Conservation (phyloP, 2,888 invertebrate species). For the Subacronicta megacephala region DNA sequence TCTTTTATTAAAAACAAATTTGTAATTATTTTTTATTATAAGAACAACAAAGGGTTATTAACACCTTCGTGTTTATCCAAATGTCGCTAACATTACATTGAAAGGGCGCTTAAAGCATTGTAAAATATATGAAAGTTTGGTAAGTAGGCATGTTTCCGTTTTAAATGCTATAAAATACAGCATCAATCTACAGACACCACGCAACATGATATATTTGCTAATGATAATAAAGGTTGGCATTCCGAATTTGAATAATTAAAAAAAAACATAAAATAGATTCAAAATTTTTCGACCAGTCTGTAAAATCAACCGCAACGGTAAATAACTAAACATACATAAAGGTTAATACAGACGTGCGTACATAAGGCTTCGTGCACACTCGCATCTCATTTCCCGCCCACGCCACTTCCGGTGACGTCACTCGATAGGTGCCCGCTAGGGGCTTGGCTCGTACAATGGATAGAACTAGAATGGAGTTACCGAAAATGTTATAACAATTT, state of each 20-base stretch:
- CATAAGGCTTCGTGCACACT: slow-evolving; percentile 65
- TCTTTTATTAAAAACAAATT: slow-evolving; percentile 13
- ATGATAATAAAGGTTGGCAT: too few species aligned
- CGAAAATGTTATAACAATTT: slow-evolving; percentile 31
- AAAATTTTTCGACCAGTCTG: neutral
- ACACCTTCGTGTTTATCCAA: slow-evolving; percentile 24
- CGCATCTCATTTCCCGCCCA: slow-evolving; percentile 71
- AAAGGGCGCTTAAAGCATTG: slow-evolving; percentile 16
- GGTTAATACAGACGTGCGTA: slow-evolving; percentile 52
- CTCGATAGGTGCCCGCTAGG: slow-evolving; percentile 60
- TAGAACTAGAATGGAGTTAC: slow-evolving; percentile 42
- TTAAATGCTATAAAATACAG: too few species aligned
- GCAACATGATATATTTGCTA: too few species aligned
- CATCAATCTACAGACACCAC: too few species aligned
- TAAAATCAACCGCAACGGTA: slow-evolving; percentile 5
- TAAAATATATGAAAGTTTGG: slow-evolving; percentile 5
- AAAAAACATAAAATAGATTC: neutral
- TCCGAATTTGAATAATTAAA: neutral
- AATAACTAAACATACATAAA: slow-evolving; percentile 44
- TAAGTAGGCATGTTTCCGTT: too few species aligned
- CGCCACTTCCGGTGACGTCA: slow-evolving; percentile 73
- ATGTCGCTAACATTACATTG: slow-evolving; percentile 13
- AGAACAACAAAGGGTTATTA: slow-evolving; percentile 19
- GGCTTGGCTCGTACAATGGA: slow-evolving; percentile 53
- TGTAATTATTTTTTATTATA: slow-evolving; percentile 36